A percentile compares a stretch with the other conserved stretches of the same genome.
Evolutionary conservation across 2,888 invertebrate genomes (phyloP).

Genomic region (Anthophora plumipes): DNA sequence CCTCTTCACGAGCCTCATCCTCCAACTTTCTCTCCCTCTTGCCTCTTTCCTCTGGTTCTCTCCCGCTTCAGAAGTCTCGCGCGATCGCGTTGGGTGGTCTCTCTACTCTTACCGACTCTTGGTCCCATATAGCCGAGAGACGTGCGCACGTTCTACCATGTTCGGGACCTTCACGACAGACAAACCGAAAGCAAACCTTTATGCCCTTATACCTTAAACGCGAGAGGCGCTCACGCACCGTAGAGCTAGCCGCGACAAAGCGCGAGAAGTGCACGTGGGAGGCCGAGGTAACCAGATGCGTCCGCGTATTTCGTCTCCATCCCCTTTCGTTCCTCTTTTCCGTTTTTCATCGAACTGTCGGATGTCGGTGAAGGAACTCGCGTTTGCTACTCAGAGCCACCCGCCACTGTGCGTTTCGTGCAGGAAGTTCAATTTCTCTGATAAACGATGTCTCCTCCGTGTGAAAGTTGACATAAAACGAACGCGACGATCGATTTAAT

Average conservation of each 20-base stretch:
- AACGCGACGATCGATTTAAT: too few relatives aligned
- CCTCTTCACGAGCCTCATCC: slow-evolving; percentile 45
- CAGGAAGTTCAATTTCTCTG: not conserved
- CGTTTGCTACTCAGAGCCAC: not conserved
- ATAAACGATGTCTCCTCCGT: too few relatives aligned
- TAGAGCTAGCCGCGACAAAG: slow-evolving; percentile 51
- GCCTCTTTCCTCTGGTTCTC: slow-evolving; percentile 50
- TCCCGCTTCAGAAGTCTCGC: slow-evolving; percentile 79
- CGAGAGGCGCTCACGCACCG: slow-evolving; percentile 55
- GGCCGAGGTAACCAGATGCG: slow-evolving; percentile 57
- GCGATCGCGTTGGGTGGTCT: slow-evolving; percentile 85
- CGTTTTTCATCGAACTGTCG: slow-evolving; percentile 25
- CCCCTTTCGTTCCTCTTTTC: not conserved
- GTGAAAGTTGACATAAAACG: too few relatives aligned
- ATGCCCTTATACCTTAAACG: slow-evolving; percentile 73
- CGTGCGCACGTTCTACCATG: slow-evolving; percentile 72
- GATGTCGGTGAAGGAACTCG: not conserved
- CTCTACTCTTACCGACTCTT: slow-evolving; percentile 80
- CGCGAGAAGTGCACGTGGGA: slow-evolving; percentile 60
- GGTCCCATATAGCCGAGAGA: slow-evolving; percentile 76
- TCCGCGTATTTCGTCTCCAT: slow-evolving; percentile 38
- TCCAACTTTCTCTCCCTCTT: slow-evolving; percentile 53
- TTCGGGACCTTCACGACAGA: slow-evolving; percentile 69
- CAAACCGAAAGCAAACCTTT: slow-evolving; percentile 72
- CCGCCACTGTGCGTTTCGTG: not conserved